Conservation (phyloP, 2,113 vertebrate genomes). For the Scortum barcoo region DNA sequence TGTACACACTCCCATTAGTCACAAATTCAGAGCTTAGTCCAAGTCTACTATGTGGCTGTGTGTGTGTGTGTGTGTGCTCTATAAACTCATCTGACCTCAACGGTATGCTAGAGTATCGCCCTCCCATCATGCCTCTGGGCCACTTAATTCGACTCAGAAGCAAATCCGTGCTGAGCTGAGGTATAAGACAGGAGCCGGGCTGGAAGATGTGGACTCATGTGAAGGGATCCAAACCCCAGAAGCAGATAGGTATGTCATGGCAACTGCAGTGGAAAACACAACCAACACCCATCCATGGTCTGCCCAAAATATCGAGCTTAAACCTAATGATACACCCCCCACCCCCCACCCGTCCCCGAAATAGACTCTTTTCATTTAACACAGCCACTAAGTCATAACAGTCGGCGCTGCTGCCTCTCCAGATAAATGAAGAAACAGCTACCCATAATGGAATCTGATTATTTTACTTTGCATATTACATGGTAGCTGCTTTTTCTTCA, state of each 20-base stretch:
- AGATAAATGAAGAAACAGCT: conserved; percentile 14
- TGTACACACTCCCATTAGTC: background rate
- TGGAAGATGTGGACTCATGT: conserved; percentile 54
- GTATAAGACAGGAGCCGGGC: conserved; percentile 32
- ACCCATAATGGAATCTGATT: background rate
- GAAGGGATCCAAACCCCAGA: conserved; percentile 50
- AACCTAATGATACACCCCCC: conserved; percentile 52
- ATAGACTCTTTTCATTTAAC: conserved; percentile 57
- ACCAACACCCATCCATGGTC: conserved; percentile 34
- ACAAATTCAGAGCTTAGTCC: background rate
- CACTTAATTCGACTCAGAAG: conserved; percentile 57
- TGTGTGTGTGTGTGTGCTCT: conserved; percentile 51
- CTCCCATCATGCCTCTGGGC: conserved; percentile 55
- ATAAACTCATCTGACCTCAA: conserved; percentile 75
- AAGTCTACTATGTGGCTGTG: conserved; percentile 10
- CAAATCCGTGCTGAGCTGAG: conserved; percentile 40
- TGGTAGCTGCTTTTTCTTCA: background rate
- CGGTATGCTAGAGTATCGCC: conserved; percentile 61
- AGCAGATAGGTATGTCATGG: conserved; percentile 68
- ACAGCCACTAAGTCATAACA: conserved; percentile 34
- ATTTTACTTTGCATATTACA: background rate
- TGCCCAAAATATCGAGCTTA: conserved; percentile 71
- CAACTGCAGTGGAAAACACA: conserved; percentile 73
- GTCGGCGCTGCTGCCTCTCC: conserved; percentile 25
- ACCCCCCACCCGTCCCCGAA: conserved; percentile 45